Base-by-base conservation (phyloP, 2,888 invertebrate genomes). In the Sialis fuliginosa region DNA sequence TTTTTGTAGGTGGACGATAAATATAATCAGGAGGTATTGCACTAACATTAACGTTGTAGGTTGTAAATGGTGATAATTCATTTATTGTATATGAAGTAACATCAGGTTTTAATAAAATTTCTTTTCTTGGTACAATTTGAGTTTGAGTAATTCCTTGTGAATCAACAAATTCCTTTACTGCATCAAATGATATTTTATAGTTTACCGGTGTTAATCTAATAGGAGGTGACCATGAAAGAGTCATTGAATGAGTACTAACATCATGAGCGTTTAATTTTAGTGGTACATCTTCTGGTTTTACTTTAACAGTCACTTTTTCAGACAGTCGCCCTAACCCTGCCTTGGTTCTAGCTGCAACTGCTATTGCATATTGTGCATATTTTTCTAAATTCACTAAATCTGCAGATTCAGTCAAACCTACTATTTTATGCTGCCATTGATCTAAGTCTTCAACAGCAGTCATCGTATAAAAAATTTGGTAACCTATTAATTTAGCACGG, bases 241-340 rank as follows among this genome's bases (percentile, higher is more conserved):
- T 87, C 89, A 92, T 90, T 41, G 89, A 88, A 62, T 93, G 92
- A 1, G 92, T 93, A 52, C 89, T 90, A 7, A 91, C 86, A 57
- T 89, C 88, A 59, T 87, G 86, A 33, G 91, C 91, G 56, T 88
- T 75, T 48, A 93, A 70, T 58, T 88, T 79, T 56, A 90, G 70
- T 51, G 92, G 92, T 54, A 93, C 92, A 70, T 93, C 92, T 68
- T 89, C 88, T 1, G 91, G 90, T 63, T 84, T 88, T 2, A 91
- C 88, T 67, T 86, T 86, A 2, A 91, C 91, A 3, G 85, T 86
- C 1, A 86, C 79, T 61, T 89, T 88, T 58, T 90, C 87, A 48
- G 91, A 92, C 45, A 93, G 70, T 49, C 89, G 74, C 33, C 92
- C 92, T 22, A 91, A 70, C 7, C 86, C 86, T 50, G 73, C 77